Base-by-base conservation (phyloP, 1,140 invertebrate genomes). In the Drosophila orena region DNA sequence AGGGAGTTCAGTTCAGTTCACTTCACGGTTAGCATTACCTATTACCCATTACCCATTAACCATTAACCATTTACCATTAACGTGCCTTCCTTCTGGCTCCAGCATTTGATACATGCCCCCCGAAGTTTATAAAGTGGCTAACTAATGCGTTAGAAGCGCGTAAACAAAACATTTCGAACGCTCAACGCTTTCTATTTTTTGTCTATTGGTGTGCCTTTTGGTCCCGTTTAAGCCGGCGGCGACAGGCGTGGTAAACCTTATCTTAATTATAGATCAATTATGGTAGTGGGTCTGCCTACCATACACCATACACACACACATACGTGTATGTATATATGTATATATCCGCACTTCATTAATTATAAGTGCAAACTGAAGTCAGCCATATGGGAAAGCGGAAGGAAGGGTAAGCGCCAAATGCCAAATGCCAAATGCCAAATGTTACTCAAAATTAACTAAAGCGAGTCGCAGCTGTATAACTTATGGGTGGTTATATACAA, bases 221-320 rank as follows among this genome's bases (percentile, higher is more conserved):
- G 59, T 35, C 40, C 40, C 66, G 34, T 69, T 70, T 70, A 70
- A 70, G 65, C 69, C 44, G 20, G 22, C 68, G 43, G 64, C 64
- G 75, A 77, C 75, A 77, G 74, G 49, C 57, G 57, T 69, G 73
- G 61, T 79, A 79, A 79, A 62, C 84, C 79, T 89, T 88, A 88
- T 88, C 83, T 88, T 83, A 83, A 88, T 88, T 88, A 83, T 88
- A 88, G 79, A 88, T 88, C 84, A 88, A 88, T 88, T 88, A 88
- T 88, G 71, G 58, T 69, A 34, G 52, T 44, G 66, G 65, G 30
- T 66, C 55, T 59, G 59, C 55, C 55, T 50, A 71, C 55, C 47
- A 53, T 43, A 38, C 52, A 46, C 27, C 30, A 8, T n/a, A n/a
- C n/a, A n/a, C n/a, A n/a, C n/a, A n/a, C n/a, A n/a, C n/a, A n/a